These are phyloP conservation scores for Ictalurus furcatus DNA, from an alignment of 2,113 vertebrate species.

Conservation along the genomic window DNA sequence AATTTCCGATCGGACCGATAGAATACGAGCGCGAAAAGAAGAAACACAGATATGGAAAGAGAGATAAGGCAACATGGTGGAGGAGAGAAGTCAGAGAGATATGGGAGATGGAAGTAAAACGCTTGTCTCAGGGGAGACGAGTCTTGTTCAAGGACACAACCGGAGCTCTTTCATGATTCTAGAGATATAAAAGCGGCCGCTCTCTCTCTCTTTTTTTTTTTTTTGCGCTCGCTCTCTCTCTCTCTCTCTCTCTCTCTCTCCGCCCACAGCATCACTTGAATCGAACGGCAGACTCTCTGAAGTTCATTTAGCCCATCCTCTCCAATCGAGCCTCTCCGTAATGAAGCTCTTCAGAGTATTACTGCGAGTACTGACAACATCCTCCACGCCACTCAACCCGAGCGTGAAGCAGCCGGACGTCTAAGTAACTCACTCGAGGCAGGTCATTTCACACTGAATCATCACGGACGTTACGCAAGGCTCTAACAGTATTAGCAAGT, in stretches of 20 bases:
- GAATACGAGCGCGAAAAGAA: not conserved
- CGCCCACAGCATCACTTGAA: conserved; percentile 42
- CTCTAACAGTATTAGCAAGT: conserved; percentile 29
- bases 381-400: conserved; percentile 37
- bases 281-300: conserved; percentile 38
- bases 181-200: conserved; percentile 48
- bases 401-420: conserved; percentile 29
- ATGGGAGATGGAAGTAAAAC: conserved; percentile 35
- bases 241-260: conserved; percentile 13
- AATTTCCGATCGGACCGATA: conserved; percentile 33
- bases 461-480: conserved; percentile 30
- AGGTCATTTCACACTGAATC: conserved; percentile 48
- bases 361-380: conserved; percentile 15
- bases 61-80: not conserved
- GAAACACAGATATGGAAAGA: not conserved
- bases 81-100: conserved; percentile 27
- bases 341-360: conserved; percentile 37
- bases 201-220: not conserved
- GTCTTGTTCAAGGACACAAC: conserved; percentile 54
- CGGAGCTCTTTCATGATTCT: conserved; percentile 51
- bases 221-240: not conserved
- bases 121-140: conserved; percentile 37
- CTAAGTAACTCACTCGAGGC: conserved; percentile 9
- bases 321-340: conserved; percentile 21
- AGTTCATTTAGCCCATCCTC: conserved; percentile 38